phyloP scores from a whole-genome alignment of 2,113 vertebrate genomes.

The Petrocephalus zakoni region DNA sequence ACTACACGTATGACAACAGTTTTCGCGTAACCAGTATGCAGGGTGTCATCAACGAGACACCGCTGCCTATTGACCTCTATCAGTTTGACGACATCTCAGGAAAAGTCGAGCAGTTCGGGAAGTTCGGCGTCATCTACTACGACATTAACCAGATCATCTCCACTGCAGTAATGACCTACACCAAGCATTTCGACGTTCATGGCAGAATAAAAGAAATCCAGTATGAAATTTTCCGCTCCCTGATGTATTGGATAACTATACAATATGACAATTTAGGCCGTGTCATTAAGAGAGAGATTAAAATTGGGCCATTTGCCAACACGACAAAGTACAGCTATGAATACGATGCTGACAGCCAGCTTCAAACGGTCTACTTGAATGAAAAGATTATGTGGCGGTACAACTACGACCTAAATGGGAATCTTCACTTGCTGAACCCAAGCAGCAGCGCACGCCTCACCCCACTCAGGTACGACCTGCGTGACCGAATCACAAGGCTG shows the following conservation, averaged over 20 bases:
- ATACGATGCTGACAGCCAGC: constrained; percentile 92
- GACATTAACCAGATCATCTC: constrained; percentile 99
- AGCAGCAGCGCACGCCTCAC: constrained; percentile 81
- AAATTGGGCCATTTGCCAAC: constrained; percentile 95
- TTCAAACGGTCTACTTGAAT: constrained; percentile 89
- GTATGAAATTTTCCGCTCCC: constrained; percentile 90
- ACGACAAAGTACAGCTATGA: constrained; percentile 95
- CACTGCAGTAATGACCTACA: constrained; percentile 96
- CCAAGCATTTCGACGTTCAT: constrained; percentile 92
- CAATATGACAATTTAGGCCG: constrained; percentile 93
- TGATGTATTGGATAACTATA: constrained; percentile 98
- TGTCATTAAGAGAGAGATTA: constrained; percentile 88
- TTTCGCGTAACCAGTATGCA: constrained; percentile 96
- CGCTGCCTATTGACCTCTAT: constrained; percentile 92
- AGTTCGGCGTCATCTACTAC: constrained; percentile 97
- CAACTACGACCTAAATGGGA: constrained; percentile 96
- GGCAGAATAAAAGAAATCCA: constrained; percentile 96
- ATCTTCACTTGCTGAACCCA: constrained; percentile 87
- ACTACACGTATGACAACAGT: constrained; percentile 96
- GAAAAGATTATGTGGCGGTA: constrained; percentile 96
- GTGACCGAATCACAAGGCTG: constrained; percentile 91
- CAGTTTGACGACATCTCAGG: constrained; percentile 98
- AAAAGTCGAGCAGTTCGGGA: constrained; percentile 97
- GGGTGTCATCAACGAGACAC: constrained; percentile 95
- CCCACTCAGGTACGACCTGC: constrained; percentile 84